Conservation (phyloP, 2,888 invertebrate species). For the Clanis bilineata region DNA sequence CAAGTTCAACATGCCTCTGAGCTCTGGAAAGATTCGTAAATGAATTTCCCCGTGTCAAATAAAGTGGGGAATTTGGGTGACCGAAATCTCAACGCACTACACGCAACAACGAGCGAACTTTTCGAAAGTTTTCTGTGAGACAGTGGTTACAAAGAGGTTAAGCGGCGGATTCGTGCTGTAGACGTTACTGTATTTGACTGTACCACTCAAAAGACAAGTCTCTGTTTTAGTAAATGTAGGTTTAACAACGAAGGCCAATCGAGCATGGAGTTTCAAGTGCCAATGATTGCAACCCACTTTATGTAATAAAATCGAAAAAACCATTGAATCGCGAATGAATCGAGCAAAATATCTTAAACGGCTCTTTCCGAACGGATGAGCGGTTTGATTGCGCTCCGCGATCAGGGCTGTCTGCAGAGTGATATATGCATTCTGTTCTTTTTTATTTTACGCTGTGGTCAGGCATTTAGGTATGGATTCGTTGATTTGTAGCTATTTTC, state of each 20-base stretch:
- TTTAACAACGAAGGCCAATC: not conserved
- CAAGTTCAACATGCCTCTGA: too few relatives aligned
- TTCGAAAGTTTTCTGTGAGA: too few relatives aligned
- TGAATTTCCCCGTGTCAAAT: too few relatives aligned
- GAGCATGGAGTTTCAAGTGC: conserved; percentile 2
- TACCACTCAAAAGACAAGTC: too few relatives aligned
- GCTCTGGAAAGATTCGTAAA: too few relatives aligned
- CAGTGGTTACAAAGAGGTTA: too few relatives aligned
- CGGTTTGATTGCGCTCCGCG: conserved; percentile 51
- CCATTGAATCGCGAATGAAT: conserved; percentile 37
- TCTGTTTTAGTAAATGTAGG: too few relatives aligned
- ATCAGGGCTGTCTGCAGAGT: conserved; percentile 33
- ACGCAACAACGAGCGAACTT: too few relatives aligned
- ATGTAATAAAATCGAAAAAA: conserved; percentile 13
- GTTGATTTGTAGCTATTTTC: not conserved
- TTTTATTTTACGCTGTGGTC: not conserved
- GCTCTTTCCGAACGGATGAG: conserved; percentile 52
- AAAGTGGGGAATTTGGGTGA: too few relatives aligned
- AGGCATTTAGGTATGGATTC: not conserved
- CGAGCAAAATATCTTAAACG: conserved; percentile 56
- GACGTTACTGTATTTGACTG: too few relatives aligned
- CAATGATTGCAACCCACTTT: conserved; percentile 9
- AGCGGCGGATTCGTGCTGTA: too few relatives aligned
- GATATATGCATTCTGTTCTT: not conserved
- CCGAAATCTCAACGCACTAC: too few relatives aligned